Evolutionary conservation across 2,888 invertebrate species (phyloP).

Genomic region (Agonum fuliginosum): DNA sequence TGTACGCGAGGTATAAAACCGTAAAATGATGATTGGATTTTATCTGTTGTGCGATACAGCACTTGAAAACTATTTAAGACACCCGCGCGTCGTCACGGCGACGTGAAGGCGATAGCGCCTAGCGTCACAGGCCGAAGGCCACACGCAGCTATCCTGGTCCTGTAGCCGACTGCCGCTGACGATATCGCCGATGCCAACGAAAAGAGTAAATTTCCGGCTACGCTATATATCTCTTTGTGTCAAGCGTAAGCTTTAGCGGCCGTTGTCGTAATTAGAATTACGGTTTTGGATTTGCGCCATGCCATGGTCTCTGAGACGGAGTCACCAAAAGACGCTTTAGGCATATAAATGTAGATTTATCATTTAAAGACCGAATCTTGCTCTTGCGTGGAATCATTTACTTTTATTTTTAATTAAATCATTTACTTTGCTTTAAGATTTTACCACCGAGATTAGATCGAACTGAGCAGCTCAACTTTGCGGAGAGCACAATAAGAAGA

Average conservation of each 20-base stretch:
- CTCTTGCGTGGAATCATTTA: conserved; percentile 12
- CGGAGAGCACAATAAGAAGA: too few species aligned
- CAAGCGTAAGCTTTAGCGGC: conserved; percentile 37
- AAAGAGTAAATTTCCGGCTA: conserved; percentile 44
- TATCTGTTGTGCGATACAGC: too few species aligned
- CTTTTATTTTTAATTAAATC: conserved; percentile 56
- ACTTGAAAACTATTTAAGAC: conserved; percentile 46
- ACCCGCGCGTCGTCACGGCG: background rate
- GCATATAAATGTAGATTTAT: conserved; percentile 56
- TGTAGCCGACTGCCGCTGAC: background rate
- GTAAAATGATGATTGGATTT: too few species aligned
- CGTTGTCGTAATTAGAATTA: conserved; percentile 49
- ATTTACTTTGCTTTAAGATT: background rate
- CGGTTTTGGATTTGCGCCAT: conserved; percentile 49
- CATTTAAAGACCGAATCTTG: conserved; percentile 41
- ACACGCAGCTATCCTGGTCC: background rate
- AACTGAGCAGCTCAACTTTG: background rate
- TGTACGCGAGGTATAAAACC: too few species aligned
- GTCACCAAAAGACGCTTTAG: conserved; percentile 16
- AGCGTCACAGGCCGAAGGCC: background rate
- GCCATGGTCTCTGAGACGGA: background rate
- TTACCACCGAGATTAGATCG: background rate
- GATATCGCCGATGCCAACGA: conserved; percentile 24
- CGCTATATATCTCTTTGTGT: conserved; percentile 46
- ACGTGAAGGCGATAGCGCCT: background rate